Evolutionary conservation across 1,140 invertebrate genomes (phyloP).

Genomic region (Drosophila willistoni): DNA sequence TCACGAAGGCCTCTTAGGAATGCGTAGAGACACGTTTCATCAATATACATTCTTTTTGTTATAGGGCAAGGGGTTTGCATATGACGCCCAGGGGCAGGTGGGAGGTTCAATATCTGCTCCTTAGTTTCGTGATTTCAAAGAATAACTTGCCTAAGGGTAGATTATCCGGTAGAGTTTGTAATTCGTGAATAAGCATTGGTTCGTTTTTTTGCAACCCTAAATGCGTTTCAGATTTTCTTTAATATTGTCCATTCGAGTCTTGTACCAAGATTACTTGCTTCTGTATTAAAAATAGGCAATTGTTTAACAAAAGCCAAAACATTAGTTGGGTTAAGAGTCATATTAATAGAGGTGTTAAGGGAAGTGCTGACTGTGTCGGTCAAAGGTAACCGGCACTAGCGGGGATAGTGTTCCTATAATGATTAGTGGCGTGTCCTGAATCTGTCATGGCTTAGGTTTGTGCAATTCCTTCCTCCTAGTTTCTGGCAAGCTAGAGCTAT

Average conservation of each 20-base stretch:
- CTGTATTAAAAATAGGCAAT: not conserved
- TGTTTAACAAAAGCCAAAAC: not conserved
- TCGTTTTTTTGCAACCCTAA: slow-evolving; percentile 6
- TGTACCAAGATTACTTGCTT: not conserved
- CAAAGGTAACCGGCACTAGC: no score
- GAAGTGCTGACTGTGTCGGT: no score
- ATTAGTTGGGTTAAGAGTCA: not conserved
- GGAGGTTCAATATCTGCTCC: not conserved
- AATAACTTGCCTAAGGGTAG: slow-evolving; percentile 8
- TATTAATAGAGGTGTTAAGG: not conserved
- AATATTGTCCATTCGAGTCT: slow-evolving; percentile 8
- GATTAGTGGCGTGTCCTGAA: no score
- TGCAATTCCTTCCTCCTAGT: not conserved
- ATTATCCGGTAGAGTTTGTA: not conserved
- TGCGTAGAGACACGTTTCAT: no score
- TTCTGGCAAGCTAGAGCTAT: not conserved
- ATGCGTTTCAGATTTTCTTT: not conserved
- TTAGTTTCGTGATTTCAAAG: not conserved
- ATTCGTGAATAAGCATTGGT: slow-evolving; percentile 8
- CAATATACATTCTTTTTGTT: no score
- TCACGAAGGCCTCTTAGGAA: slow-evolving; percentile 19
- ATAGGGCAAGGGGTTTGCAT: no score
- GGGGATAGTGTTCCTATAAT: not conserved
- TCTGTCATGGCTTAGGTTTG: not conserved
- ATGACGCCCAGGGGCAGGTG: not conserved